Evolutionary conservation across 2,797 vertebrate genomes (phyloP), one percentile per base, ranked within the genome.

Genomic region (Numenius phaeopus): DNA sequence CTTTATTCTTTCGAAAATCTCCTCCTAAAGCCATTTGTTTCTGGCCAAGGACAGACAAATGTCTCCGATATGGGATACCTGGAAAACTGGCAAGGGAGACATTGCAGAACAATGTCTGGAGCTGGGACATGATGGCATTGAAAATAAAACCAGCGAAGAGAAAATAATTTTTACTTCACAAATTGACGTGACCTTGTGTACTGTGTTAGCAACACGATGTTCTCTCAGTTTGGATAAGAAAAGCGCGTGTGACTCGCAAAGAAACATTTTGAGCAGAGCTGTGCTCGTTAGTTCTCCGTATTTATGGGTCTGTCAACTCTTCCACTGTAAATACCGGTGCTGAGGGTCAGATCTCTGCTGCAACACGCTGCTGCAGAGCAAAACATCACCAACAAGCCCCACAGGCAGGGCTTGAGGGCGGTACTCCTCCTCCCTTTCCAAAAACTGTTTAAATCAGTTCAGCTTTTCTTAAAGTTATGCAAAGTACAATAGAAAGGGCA

Each of bases 151-250:
- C 50, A 82, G 47, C 34, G 76, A 85, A 95, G 32, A 77, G 49
- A 92, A 95, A 90, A 83, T 37, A 72, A 64, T 39, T 66, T 72
- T 90, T 57, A 32, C 47, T 96, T 83, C 66, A 54, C 42, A 78
- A 88, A 70, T 86, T 88, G 62, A 91, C 2, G 7, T 80, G 93
- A 93, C 97, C 91, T 95, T 94, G 78, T 87, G 83, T 62, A 84
- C 39, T 3, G 2, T 3, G 4, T 72, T 86, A 90, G 90, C 82
- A 96, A 95, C 94, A 90, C 0, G 0, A 50, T 72, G 92, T 97
- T 97, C 96, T 23, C 69, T 96, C 72, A 34, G 84, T 88, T 40
- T 73, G 89, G 95, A 95, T 94, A 95, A 97, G 84, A 88, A 95
- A 94, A 89, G 83, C 2, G 4, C 17, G 49, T 46, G 76, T 70